phyloP scores from a whole-genome alignment of 2,888 invertebrate genomes.

The Seira ritae region DNA sequence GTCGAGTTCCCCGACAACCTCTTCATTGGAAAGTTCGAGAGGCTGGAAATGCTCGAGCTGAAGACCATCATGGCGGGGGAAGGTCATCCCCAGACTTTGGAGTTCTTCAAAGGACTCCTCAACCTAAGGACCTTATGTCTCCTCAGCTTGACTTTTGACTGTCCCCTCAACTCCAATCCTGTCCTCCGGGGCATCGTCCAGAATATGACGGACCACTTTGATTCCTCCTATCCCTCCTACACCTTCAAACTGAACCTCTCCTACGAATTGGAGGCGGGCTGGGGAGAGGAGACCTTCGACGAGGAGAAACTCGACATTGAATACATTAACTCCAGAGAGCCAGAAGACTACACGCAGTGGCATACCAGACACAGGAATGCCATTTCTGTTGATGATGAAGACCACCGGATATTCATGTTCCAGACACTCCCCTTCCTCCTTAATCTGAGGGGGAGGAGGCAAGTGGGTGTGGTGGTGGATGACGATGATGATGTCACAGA shows the following conservation, averaged over 20 bases:
- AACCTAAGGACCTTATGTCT: constrained; percentile 39
- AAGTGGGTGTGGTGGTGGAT: not conserved
- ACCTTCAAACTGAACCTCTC: constrained; percentile 28
- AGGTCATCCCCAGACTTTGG: constrained; percentile 26
- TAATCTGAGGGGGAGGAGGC: constrained; percentile 31
- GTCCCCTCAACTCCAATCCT: constrained; percentile 27
- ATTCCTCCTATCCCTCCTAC: constrained; percentile 13
- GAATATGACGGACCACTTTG: constrained; percentile 21
- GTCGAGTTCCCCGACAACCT: constrained; percentile 39
- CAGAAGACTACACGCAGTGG: constrained; percentile 42
- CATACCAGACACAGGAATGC: constrained; percentile 43
- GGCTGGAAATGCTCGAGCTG: constrained; percentile 57
- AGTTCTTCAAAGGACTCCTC: constrained; percentile 17
- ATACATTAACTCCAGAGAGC: constrained; percentile 50
- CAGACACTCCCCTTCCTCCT: constrained; percentile 51
- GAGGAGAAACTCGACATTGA: constrained; percentile 37
- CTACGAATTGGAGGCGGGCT: constrained; percentile 45
- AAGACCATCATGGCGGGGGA: constrained; percentile 33
- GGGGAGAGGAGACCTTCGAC: constrained; percentile 55
- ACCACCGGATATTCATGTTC: constrained; percentile 52
- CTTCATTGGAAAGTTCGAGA: constrained; percentile 27
- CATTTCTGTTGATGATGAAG: constrained; percentile 49
- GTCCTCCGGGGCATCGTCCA: constrained; percentile 29
- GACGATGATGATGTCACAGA: constrained; percentile 20
- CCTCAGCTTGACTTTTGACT: constrained; percentile 43